Base-by-base conservation (phyloP, 2,113 vertebrate species). In the Cryptoleucopteryx plumbea region DNA sequence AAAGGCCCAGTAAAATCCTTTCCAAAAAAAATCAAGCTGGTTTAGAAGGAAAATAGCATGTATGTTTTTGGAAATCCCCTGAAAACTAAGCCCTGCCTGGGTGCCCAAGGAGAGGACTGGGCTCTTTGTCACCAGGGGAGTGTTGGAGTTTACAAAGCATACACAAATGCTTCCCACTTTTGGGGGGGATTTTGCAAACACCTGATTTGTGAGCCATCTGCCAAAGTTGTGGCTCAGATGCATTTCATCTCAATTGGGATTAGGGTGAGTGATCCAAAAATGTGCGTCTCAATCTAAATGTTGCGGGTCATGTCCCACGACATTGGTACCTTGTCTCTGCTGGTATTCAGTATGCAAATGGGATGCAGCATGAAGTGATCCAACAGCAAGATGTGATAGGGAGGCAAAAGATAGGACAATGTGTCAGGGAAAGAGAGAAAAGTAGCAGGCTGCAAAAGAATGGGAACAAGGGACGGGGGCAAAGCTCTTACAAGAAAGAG, bases 281-380 rank as follows among this genome's bases (percentile, higher is more conserved):
- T 88, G 67, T 26, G 71, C 19, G 21, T 81, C 72, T 96, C 81
- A 59, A 71, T 96, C 72, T 73, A 55, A 96, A 79, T 22, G 94
- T 93, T 88, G 79, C 10, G 74, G 95, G 94, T 97, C 96, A 95
- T 4, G 84, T 97, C 96, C 93, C 95, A 94, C 47, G 95, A 96
- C 95, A 94, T 96, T 97, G 94, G 84, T 95, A 94, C 87, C 94
- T 93, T 95, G 91, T 95, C 78, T 96, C 77, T 16, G 77, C 87
- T 88, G 88, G 88, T 71, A 88, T 96, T 97, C 97, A 94, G 85
- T 93, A 97, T 97, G 97, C 96, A 96, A 97, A 97, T 97, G 47
- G 78, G 34, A 93, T 97, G 81, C 93, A 95, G 94, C 79, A 90
- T 13, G 94, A 91, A 93, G 90, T 56, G 74, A 95, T 95, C 74